Percentiles rank a stretch among this genome's conserved stretches.
Conservation (phyloP, 2,888 invertebrate genomes). For the Mimas tiliae region DNA sequence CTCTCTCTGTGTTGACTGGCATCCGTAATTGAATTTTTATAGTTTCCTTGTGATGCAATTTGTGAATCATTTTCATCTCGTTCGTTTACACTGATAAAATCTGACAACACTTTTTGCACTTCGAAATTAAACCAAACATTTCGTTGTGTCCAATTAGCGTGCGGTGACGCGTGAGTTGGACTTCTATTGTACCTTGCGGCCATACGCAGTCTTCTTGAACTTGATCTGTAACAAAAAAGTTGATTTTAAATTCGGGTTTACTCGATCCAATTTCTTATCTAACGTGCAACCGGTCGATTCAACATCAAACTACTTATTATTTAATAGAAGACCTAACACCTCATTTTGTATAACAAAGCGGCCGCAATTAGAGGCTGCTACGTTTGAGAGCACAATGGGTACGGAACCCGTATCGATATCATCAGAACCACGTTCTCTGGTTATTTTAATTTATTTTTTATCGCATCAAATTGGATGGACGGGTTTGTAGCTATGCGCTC, state of each 20-base stretch:
- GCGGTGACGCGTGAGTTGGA: slow-evolving; percentile 76
- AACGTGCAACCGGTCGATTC: slow-evolving; percentile 57
- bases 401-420: slow-evolving; percentile 76
- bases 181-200: slow-evolving; percentile 72
- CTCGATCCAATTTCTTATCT: slow-evolving; percentile 58
- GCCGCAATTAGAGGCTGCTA: slow-evolving; percentile 79
- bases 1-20: slow-evolving; percentile 42
- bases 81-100: slow-evolving; percentile 32
- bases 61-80: slow-evolving; percentile 45
- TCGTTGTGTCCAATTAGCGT: slow-evolving; percentile 73
- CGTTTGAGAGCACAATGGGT: slow-evolving; percentile 73
- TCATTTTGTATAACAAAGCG: slow-evolving; percentile 83
- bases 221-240: slow-evolving; percentile 75
- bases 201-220: slow-evolving; percentile 76
- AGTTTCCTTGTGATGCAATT: slow-evolving; percentile 42
- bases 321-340: slow-evolving; percentile 83
- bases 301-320: slow-evolving; percentile 76
- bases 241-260: slow-evolving; percentile 37
- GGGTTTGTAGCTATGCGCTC: slow-evolving; percentile 69
- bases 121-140: slow-evolving; percentile 51
- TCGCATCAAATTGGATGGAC: slow-evolving; percentile 76
- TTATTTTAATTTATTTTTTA: slow-evolving; percentile 84
- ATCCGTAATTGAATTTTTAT: slow-evolving; percentile 41
- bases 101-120: slow-evolving; percentile 36
- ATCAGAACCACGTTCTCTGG: slow-evolving; percentile 64